phyloP scores from a whole-genome alignment of 2,113 vertebrate species.

The Candoia aspera region DNA sequence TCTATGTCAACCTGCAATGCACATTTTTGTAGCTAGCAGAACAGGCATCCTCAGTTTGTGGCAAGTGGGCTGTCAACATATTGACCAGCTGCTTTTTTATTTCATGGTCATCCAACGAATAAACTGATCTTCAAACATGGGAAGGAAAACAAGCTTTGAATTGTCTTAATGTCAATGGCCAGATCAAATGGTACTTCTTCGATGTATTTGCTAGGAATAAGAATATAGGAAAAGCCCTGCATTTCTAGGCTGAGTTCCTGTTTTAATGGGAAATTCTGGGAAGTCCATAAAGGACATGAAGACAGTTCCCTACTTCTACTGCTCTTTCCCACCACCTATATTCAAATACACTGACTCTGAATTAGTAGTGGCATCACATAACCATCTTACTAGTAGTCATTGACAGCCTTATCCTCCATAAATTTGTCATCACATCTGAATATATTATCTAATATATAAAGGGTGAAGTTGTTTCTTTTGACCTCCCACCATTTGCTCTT shows the following conservation, averaged over 20 bases:
- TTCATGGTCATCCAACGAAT: background rate
- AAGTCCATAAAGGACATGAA: background rate
- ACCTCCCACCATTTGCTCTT: background rate
- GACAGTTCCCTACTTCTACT: background rate
- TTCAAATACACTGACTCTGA: background rate
- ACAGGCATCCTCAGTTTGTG: too few species aligned
- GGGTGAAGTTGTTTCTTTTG: background rate
- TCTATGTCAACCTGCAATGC: rapidly evolving
- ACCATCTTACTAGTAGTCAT: background rate
- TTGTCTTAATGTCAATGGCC: background rate
- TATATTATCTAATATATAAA: background rate
- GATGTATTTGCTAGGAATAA: background rate
- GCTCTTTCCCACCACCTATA: background rate
- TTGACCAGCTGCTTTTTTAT: too few species aligned
- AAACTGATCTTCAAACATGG: background rate
- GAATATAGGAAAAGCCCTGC: background rate
- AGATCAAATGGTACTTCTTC: background rate
- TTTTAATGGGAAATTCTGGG: background rate
- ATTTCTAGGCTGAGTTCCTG: background rate
- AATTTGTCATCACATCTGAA: background rate
- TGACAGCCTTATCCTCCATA: background rate
- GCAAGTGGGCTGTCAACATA: too few species aligned
- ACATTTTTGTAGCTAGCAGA: background rate
- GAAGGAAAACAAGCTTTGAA: background rate
- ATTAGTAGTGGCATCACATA: background rate